Base-by-base conservation (phyloP, 2,113 vertebrate species). In the Anguilla rostrata region DNA sequence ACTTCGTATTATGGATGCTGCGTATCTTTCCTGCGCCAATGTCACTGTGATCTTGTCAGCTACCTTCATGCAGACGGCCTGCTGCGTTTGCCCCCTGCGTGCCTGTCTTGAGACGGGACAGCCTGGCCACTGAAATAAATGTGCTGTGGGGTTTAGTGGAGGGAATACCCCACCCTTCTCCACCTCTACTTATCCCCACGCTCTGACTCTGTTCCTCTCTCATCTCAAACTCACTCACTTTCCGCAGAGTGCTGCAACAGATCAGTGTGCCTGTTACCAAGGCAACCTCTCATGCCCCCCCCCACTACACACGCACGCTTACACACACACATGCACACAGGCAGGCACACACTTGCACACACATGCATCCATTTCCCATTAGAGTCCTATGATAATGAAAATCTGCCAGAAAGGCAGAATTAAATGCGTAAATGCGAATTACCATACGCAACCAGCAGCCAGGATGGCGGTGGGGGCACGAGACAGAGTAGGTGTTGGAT, bases 191-290 rank as follows among this genome's bases (percentile, higher is more conserved):
- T 34, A 9, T 2, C n/a, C 86, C 83, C 87, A 84, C 87, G 39
- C 40, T 78, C 78, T 79, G 80, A 40, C 63, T 83, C 83, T 80
- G 87, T 84, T 81, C 49, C 84, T 86, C 85, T 84, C 87, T 22
- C 86, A 43, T 86, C 85, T 87, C 87, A 81, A 89, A 85, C 90
- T 75, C n/a, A 11, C 71, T 34, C 57, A 43, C 90, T 87, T 88
- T 87, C 93, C 89, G 91, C 95, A 93, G 92, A 86, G 91, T 85
- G 90, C 94, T 93, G 94, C 95, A 89, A 96, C 97, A 97, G 95
- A 94, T 94, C 96, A 93, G 94, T 95, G 92, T 94, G 92, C 88
- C 95, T 82, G 97, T 98, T 98, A 93, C 96, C 95, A 95, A 95
- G 96, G 96, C 94, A 95, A 98, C 95, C 57, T 88, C 93, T 93